phyloP scores from a whole-genome alignment of 2,797 vertebrate species.

The Macrochelys suwanniensis region DNA sequence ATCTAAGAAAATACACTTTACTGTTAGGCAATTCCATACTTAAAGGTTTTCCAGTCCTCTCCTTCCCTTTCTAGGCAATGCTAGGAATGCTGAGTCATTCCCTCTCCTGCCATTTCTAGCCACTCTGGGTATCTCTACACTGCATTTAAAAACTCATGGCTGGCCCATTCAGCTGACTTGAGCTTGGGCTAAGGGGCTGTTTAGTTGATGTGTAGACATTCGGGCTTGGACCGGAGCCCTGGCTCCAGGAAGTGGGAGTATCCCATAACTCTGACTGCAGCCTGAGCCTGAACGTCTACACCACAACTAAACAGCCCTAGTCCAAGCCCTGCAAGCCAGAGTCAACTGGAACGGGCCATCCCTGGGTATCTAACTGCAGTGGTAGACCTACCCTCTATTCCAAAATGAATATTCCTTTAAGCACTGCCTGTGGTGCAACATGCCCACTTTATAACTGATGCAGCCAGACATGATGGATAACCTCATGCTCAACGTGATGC shows the following conservation, averaged over 20 bases:
- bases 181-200: neutral
- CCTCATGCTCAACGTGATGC: neutral
- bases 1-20: neutral
- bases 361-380: neutral
- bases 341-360: neutral
- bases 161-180: neutral
- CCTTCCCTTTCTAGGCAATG: neutral
- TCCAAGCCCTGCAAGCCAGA: neutral
- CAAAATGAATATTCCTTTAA: neutral
- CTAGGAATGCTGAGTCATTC: neutral
- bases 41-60: neutral
- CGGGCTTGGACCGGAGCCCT: neutral
- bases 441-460: conserved; percentile 11
- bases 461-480: neutral
- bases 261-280: neutral
- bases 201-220: neutral
- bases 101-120: neutral
- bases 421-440: neutral
- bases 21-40: neutral
- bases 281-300: neutral
- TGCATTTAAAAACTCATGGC: neutral
- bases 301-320: neutral
- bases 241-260: neutral
- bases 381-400: neutral
- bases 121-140: neutral